Percentiles rank a stretch among this genome's conserved stretches.
phyloP scores from a whole-genome alignment of 2,888 invertebrate genomes.

The Mystacides longicornis region DNA sequence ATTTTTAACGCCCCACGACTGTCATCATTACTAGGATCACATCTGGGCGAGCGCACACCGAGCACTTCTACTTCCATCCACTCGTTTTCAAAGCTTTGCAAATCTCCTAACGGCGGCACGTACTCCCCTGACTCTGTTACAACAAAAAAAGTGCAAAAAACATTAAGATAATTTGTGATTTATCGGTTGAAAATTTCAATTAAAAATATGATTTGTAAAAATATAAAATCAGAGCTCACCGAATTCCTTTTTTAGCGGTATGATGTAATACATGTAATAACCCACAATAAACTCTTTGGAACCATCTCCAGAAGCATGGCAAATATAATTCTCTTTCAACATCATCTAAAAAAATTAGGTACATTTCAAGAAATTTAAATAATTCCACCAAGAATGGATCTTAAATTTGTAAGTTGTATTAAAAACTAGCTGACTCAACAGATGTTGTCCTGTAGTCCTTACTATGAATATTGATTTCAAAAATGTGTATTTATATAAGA shows the following conservation, averaged over 20 bases:
- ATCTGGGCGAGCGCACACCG: constrained; percentile 48
- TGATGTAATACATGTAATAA: constrained; percentile 86
- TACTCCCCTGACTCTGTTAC: constrained; percentile 48
- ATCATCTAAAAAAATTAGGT: constrained; percentile 56
- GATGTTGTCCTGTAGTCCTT: too few species aligned
- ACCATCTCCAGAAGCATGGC: constrained; percentile 85
- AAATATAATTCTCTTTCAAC: constrained; percentile 71
- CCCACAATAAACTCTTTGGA: constrained; percentile 77
- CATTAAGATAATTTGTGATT: not conserved
- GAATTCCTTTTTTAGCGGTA: constrained; percentile 56
- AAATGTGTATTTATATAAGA: too few species aligned
- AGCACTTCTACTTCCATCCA: constrained; percentile 84
- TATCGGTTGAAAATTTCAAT: not conserved
- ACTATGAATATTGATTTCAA: too few species aligned
- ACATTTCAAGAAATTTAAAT: too few species aligned
- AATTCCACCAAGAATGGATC: too few species aligned
- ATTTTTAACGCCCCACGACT: constrained; percentile 32
- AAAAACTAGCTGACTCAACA: too few species aligned
- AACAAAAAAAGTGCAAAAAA: not conserved
- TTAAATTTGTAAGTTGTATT: too few species aligned
- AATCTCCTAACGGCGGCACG: constrained; percentile 62
- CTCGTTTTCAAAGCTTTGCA: constrained; percentile 80
- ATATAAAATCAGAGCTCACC: constrained; percentile 6
- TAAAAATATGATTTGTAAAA: not conserved
- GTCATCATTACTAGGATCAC: constrained; percentile 32